Conservation (phyloP, 1,140 invertebrate species). For the Paralvinella palmiformis region DNA sequence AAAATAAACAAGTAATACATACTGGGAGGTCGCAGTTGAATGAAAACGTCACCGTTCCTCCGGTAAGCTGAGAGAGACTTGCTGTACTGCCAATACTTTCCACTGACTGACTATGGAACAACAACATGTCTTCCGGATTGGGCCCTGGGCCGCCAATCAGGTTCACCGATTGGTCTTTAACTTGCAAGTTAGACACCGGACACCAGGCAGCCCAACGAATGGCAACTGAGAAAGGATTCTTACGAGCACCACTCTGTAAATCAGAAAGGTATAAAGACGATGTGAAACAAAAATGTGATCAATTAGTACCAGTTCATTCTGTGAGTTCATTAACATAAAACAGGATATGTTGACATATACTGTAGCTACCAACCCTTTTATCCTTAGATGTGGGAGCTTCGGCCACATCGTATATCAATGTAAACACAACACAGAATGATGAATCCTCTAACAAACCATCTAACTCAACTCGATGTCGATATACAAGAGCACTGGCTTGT, state of each 20-base stretch:
- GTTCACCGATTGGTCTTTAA: slow-evolving; percentile 21
- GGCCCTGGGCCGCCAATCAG: slow-evolving; percentile 34
- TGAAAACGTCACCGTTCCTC: slow-evolving; percentile 35
- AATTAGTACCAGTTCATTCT: background rate
- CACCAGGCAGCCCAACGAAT: slow-evolving; percentile 45
- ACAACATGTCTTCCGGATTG: slow-evolving; percentile 39
- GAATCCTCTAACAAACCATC: slow-evolving; percentile 41
- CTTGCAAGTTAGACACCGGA: slow-evolving; percentile 33
- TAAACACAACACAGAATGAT: slow-evolving; percentile 42
- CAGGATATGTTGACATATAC: background rate
- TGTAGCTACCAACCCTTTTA: slow-evolving; percentile 33
- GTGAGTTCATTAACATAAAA: background rate
- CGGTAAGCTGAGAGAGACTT: background rate
- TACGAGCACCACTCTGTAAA: slow-evolving; percentile 21
- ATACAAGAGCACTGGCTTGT: slow-evolving; percentile 24
- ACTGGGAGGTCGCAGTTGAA: slow-evolving; percentile 16
- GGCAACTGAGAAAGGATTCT: slow-evolving; percentile 32
- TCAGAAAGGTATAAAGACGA: background rate
- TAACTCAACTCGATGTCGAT: slow-evolving; percentile 38
- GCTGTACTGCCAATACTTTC: slow-evolving; percentile 19
- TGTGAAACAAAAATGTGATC: background rate
- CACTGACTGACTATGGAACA: slow-evolving; percentile 37
- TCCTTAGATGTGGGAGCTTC: slow-evolving; percentile 38
- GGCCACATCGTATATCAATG: slow-evolving; percentile 42
- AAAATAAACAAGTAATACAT: too few relatives aligned